phyloP scores from a whole-genome alignment of 2,113 vertebrate species.

The Myodes glareolus region DNA sequence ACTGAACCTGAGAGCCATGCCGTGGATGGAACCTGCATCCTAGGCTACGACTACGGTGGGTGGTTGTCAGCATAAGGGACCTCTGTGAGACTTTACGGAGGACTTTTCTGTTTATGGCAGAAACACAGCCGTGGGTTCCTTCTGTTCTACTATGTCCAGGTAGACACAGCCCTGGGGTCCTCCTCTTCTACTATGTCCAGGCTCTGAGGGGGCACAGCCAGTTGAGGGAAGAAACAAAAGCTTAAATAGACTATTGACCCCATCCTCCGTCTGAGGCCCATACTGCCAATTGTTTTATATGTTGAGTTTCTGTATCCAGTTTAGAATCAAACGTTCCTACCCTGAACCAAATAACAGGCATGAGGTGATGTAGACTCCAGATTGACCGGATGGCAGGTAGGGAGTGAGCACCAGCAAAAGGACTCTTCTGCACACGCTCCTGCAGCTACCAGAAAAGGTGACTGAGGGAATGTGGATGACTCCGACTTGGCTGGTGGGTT shows the following conservation, averaged over 20 bases:
- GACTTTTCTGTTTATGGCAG: too few relatives aligned
- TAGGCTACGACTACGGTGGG: accelerated
- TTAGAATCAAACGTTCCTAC: too few relatives aligned
- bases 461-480: accelerated
- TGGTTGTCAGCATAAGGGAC: accelerated
- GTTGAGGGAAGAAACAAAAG: not conserved
- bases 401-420: not conserved
- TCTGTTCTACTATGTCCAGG: too few relatives aligned
- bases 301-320: not conserved
- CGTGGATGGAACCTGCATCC: accelerated
- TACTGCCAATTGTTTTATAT: not conserved
- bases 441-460: not conserved
- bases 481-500: accelerated
- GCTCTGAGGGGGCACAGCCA: not conserved
- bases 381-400: not conserved
- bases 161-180: not conserved
- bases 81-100: not conserved
- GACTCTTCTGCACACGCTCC: not conserved
- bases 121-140: too few relatives aligned
- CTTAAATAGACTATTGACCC: not conserved
- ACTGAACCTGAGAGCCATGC: accelerated
- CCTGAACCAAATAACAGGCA: accelerated
- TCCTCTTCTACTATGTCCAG: accelerated
- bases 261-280: accelerated
- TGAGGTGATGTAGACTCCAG: not conserved